These are phyloP conservation scores for Eupithecia centaureata DNA, from an alignment of 2,888 invertebrate species.

Conservation along the genomic window DNA sequence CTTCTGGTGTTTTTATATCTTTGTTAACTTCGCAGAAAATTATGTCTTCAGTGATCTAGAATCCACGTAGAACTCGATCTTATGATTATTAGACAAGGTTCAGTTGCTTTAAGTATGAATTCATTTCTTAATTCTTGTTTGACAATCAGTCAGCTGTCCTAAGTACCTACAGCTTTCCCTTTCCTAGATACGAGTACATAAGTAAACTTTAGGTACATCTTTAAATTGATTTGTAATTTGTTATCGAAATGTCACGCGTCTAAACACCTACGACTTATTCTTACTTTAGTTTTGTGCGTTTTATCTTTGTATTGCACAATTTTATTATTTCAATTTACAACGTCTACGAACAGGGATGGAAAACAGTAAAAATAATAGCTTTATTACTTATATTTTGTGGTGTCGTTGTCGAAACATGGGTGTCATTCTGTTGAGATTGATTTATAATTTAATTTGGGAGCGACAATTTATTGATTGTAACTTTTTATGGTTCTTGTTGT, in stretches of 20 bases:
- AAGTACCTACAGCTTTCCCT: neutral
- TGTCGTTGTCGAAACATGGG: conserved; percentile 65
- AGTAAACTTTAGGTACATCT: too few relatives aligned
- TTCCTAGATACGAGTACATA: too few relatives aligned
- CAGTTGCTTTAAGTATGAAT: neutral
- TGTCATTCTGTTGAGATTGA: conserved; percentile 45
- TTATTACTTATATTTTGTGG: conserved; percentile 54
- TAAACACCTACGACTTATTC: conserved; percentile 17
- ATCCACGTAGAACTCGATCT: neutral
- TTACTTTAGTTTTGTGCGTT: conserved; percentile 34
- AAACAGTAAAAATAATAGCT: conserved; percentile 63
- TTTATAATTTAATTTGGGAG: conserved; percentile 41
- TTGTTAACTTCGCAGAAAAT: neutral
- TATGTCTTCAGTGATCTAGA: neutral
- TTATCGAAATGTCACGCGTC: conserved; percentile 16
- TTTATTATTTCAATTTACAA: conserved; percentile 54
- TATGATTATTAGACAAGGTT: neutral
- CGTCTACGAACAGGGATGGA: conserved; percentile 55
- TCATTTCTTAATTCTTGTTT: neutral
- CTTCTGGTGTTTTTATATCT: neutral
- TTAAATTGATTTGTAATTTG: conserved; percentile 10
- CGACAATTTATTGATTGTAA: conserved; percentile 28
- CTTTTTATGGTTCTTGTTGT: conserved; percentile 18
- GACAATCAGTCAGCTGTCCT: neutral
- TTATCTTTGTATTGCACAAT: conserved; percentile 48